Conservation (phyloP, 2,797 vertebrate genomes). For the Apogon talboti region DNA sequence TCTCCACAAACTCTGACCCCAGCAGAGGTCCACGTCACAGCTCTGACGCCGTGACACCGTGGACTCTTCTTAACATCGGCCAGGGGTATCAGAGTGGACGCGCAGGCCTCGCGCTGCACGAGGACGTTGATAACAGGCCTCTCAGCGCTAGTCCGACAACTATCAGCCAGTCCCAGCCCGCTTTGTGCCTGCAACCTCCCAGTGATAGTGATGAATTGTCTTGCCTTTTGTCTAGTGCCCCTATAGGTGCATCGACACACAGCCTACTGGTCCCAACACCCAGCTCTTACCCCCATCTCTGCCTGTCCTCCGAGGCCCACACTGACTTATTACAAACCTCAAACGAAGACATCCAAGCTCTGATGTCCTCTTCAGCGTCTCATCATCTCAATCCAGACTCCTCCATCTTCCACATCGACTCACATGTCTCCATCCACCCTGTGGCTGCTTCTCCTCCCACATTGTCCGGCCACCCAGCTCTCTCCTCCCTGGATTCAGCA, state of each 20-base stretch:
- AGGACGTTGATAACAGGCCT: slow-evolving; percentile 45
- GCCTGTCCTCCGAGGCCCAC: slow-evolving; percentile 43
- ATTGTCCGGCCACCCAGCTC: slow-evolving; percentile 35
- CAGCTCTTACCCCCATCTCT: slow-evolving; percentile 54
- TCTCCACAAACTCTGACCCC: slow-evolving; percentile 52
- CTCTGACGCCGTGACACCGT: slow-evolving; percentile 54
- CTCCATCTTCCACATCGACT: slow-evolving; percentile 60
- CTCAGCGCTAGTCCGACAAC: slow-evolving; percentile 46
- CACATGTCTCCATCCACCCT: slow-evolving; percentile 40
- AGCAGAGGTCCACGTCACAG: slow-evolving; percentile 35
- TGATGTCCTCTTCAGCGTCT: slow-evolving; percentile 28
- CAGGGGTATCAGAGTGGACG: slow-evolving; percentile 47
- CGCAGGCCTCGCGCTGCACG: slow-evolving; percentile 36
- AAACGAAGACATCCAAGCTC: slow-evolving; percentile 52
- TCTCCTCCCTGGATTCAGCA: slow-evolving; percentile 65
- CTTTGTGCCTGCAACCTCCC: slow-evolving; percentile 76
- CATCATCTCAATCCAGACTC: slow-evolving; percentile 58
- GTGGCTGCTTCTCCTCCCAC: slow-evolving; percentile 48
- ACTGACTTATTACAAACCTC: slow-evolving; percentile 43
- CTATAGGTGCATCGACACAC: slow-evolving; percentile 63
- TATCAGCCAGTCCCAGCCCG: slow-evolving; percentile 81
- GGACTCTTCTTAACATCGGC: slow-evolving; percentile 59
- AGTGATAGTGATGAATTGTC: slow-evolving; percentile 60
- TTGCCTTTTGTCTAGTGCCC: slow-evolving; percentile 67
- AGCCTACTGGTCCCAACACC: slow-evolving; percentile 60